A percentile compares a stretch with the other conserved stretches of the same genome.
Evolutionary conservation across 37 sponge, comb jelly and placozoan species (phyloP).

Genomic region (Axinella damicornis): DNA sequence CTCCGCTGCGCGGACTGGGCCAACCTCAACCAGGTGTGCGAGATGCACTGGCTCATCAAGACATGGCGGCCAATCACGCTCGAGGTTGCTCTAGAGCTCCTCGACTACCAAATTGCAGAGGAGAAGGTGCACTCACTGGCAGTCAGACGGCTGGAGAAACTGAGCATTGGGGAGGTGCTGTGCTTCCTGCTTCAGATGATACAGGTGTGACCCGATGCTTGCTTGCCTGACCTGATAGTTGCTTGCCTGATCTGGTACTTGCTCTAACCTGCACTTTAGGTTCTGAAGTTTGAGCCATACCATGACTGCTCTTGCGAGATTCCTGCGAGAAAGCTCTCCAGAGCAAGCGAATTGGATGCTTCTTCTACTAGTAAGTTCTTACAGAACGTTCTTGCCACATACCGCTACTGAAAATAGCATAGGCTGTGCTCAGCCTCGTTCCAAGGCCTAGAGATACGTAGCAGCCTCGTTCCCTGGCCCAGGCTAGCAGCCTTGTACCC

Average conservation of each 20-base stretch:
- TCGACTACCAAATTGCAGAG: slow-evolving; percentile 91
- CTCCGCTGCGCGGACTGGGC: slow-evolving; percentile 89
- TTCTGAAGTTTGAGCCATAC: slow-evolving; percentile 92
- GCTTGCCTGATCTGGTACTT: too few relatives aligned
- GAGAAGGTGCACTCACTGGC: slow-evolving; percentile 90
- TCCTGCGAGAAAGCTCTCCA: slow-evolving; percentile 83
- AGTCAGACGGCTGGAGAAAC: slow-evolving; percentile 74
- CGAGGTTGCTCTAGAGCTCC: slow-evolving; percentile 87
- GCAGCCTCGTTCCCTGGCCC: too few relatives aligned
- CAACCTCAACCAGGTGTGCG: slow-evolving; percentile 59
- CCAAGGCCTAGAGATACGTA: too few relatives aligned
- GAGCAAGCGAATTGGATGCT: slow-evolving; percentile 90
- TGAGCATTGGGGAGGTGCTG: slow-evolving; percentile 77
- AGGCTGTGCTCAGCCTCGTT: too few relatives aligned
- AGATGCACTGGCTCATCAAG: slow-evolving; percentile 56
- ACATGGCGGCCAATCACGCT: slow-evolving; percentile 72
- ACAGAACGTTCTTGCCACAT: too few relatives aligned
- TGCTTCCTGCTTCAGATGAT: slow-evolving; percentile 83
- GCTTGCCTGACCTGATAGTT: too few relatives aligned
- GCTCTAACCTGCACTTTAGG: too few relatives aligned
- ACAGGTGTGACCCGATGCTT: slow-evolving; percentile 67
- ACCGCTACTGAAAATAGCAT: too few relatives aligned
- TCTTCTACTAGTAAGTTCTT: slow-evolving; percentile 89
- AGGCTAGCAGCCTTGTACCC: too few relatives aligned
- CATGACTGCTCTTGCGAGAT: slow-evolving; percentile 86